These are phyloP conservation scores for Bungarus multicinctus DNA, from an alignment of 2,113 vertebrate species.

Conservation along the genomic window DNA sequence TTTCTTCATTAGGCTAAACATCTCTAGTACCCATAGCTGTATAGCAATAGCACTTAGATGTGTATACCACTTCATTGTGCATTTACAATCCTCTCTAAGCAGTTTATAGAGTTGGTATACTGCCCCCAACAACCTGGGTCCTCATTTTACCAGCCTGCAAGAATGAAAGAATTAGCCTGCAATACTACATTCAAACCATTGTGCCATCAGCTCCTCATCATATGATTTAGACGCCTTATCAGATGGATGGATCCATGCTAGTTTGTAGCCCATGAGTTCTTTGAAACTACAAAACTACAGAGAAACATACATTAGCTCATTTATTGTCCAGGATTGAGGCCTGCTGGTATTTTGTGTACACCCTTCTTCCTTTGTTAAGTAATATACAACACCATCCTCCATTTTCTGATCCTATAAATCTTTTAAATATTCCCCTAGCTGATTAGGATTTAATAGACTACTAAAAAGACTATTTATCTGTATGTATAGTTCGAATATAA, in stretches of 20 bases:
- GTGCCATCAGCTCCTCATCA: no score
- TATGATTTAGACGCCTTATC: no score
- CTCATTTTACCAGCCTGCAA: no score
- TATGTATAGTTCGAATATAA: neutral
- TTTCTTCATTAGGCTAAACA: no score
- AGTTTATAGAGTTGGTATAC: no score
- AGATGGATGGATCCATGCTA: neutral
- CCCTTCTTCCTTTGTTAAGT: neutral
- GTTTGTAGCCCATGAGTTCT: neutral
- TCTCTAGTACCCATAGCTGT: no score
- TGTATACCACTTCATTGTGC: no score
- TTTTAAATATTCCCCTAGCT: neutral
- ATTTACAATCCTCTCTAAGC: no score
- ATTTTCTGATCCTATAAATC: neutral
- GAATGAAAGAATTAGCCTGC: no score
- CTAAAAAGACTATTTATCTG: neutral
- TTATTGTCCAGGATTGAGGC: neutral
- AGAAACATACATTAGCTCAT: neutral
- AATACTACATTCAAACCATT: no score
- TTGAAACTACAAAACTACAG: neutral
- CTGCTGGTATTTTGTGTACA: neutral
- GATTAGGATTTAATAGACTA: neutral
- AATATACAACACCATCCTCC: neutral
- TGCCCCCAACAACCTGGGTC: no score
- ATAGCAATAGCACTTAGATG: no score